Evolutionary conservation across 2,113 vertebrate genomes (phyloP), one percentile per base, ranked within the genome.

Genomic region (Paratilapia polleni): DNA sequence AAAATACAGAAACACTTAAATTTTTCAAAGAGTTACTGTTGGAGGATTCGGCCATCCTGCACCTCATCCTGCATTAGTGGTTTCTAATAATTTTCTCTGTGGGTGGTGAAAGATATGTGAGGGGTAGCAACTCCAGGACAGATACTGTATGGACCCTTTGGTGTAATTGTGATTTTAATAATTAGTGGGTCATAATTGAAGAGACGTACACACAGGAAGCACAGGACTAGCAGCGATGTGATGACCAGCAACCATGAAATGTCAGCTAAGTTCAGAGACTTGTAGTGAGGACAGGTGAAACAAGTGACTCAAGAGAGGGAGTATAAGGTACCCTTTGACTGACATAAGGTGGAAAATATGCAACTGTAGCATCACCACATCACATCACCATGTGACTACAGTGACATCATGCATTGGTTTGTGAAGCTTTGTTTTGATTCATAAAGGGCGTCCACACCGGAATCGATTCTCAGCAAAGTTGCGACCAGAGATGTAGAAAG

Each of bases 221-320:
- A n/a, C n/a, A n/a, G n/a, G n/a, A n/a, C n/a, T n/a, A n/a, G n/a
- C n/a, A n/a, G n/a, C n/a, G n/a, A n/a, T n/a, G n/a, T n/a, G n/a
- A n/a, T n/a, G n/a, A n/a, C n/a, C n/a, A n/a, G n/a, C n/a, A 41
- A 1, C 41, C 2, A 24, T 0, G n/a, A 2, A 66, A 15, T 15
- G 41, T 66, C 43, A 43, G 4, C 14, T 43, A 41, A 36, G 6
- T 22, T 28, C 20, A 41, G 22, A 64, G 20, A 41, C 62, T 22
- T 4, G 36, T 64, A 64, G 11, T 36, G 31, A 63, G n/a, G 5
- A 1, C 34, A 63, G 61, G 11, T 63, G 2, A n/a, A 22, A 63
- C n/a, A 63, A n/a, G 41, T 0, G 3, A 28, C 58, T 57, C n/a
- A 34, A 6, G 34, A 3, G 3, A 6, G 34, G 4, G 4, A 34